Conservation (phyloP, 2,113 vertebrate species). For the Toxotes jaculatrix region DNA sequence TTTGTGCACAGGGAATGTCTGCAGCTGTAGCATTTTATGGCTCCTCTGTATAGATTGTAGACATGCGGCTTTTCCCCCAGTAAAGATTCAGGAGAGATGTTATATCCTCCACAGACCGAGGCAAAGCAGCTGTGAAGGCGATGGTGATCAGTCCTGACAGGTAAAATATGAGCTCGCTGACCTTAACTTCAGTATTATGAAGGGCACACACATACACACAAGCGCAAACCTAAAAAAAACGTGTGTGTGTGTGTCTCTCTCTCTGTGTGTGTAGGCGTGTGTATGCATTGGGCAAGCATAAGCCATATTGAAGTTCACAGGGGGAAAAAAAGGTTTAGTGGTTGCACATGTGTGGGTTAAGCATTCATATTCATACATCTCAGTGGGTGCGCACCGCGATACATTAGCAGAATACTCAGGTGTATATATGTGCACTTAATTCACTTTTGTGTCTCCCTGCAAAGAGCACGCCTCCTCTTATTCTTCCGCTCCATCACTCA, state of each 20-base stretch:
- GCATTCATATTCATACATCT: slow-evolving; percentile 47
- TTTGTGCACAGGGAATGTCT: not conserved
- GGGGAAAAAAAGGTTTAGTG: not conserved
- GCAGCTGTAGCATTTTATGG: slow-evolving; percentile 53
- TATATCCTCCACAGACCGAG: slow-evolving; percentile 38
- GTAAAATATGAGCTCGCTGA: slow-evolving; percentile 75
- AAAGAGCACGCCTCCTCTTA: slow-evolving; percentile 45
- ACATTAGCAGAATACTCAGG: slow-evolving; percentile 48
- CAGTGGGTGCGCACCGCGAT: slow-evolving; percentile 38
- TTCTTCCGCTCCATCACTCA: slow-evolving; percentile 64
- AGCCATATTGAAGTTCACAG: slow-evolving; percentile 18
- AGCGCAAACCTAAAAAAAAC: not conserved
- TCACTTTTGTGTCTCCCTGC: slow-evolving; percentile 55
- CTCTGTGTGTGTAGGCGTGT: not conserved
- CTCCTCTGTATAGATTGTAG: slow-evolving; percentile 30
- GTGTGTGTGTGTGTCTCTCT: not conserved
- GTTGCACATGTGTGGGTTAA: slow-evolving; percentile 25
- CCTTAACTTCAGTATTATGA: slow-evolving; percentile 66
- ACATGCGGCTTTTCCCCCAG: slow-evolving; percentile 11
- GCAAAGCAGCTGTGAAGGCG: slow-evolving; percentile 54
- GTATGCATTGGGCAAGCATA: not conserved
- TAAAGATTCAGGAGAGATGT: slow-evolving; percentile 57
- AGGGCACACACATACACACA: slow-evolving; percentile 45
- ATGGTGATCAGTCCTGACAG: slow-evolving; percentile 70
- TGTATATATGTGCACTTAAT: slow-evolving; percentile 53